phyloP scores from a whole-genome alignment of 2,797 vertebrate species.

The Nasua narica region DNA sequence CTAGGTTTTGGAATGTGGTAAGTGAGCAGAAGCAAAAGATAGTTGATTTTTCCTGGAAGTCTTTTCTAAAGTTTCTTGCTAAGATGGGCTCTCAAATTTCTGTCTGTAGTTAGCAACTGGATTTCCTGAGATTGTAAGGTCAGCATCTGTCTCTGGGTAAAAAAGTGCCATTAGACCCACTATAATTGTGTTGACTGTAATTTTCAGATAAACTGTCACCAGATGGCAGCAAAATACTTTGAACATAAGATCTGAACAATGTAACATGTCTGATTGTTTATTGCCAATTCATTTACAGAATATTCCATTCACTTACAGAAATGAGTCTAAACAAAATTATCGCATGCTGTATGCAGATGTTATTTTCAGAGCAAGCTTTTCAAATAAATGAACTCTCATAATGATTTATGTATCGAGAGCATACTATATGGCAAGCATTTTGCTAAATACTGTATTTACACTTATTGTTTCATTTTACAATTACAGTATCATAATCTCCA shows the following conservation, averaged over 20 bases:
- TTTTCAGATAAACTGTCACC: background rate
- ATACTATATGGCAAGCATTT: background rate
- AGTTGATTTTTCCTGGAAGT: background rate
- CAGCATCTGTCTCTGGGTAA: background rate
- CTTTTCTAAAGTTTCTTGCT: background rate
- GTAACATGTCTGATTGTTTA: background rate
- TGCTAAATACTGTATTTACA: background rate
- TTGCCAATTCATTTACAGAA: background rate
- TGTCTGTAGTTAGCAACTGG: background rate
- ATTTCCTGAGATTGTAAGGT: background rate
- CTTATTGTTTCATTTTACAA: background rate
- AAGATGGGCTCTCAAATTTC: background rate
- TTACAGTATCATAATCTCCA: background rate
- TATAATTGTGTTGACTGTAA: background rate
- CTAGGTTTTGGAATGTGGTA: background rate
- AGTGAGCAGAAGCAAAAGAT: background rate
- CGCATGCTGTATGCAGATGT: background rate
- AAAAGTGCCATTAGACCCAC: background rate
- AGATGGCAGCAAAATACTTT: slow-evolving; percentile 28
- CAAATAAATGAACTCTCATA: background rate
- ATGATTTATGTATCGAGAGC: background rate
- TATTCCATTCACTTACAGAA: background rate
- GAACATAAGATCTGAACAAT: background rate
- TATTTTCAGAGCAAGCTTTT: background rate
- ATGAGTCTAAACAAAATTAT: background rate